Base-by-base conservation (phyloP, 1,140 invertebrate species). In the Pseudomyrmex cubaensis region DNA sequence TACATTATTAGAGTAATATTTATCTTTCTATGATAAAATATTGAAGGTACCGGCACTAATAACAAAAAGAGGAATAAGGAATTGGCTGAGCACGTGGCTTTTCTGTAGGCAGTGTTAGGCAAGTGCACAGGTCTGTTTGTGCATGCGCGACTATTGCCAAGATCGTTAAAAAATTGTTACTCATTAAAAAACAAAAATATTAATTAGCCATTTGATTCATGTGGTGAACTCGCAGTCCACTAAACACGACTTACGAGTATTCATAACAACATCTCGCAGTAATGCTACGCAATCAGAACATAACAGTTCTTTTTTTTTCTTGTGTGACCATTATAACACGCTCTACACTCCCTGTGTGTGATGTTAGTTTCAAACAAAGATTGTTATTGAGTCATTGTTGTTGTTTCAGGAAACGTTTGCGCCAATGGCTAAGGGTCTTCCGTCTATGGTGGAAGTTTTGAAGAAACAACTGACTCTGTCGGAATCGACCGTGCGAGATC, bases 401-500 rank as follows among this genome's bases (percentile, higher is more conserved):
- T 54, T 75, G 76, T 90, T 92, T 3, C 87, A 94, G 93, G 93
- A 93, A 76, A 67, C 88, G 15, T 83, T 91, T 8, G 84, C 89
- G 75, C 88, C 91, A 64, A 89, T 91, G 48, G 89, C 90, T 46
- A 93, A 93, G 88, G 92, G 93, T 72, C 87, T 92, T 52, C 92
- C 92, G n/a, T 91, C 92, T 1, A 89, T 92, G 1, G 90, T 94
- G 9, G 93, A 94, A 86, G 90, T 93, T 52, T 86, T 94, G 2
- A 94, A 94, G 66, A 93, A 94, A 56, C 93, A 94, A 82, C 75
- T 94, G 63, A 92, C 87, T 15, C 74, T 93, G 52, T 94, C 94
- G 0, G 93, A 94, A 90, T 87, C 92, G 85, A 93, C 94, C 22
- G 87, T 96, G 78, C 95, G 94, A 56, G 95, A 96, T 89, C 92